Conservation (phyloP, 2,113 vertebrate genomes). For the Oreochromis aureus region DNA sequence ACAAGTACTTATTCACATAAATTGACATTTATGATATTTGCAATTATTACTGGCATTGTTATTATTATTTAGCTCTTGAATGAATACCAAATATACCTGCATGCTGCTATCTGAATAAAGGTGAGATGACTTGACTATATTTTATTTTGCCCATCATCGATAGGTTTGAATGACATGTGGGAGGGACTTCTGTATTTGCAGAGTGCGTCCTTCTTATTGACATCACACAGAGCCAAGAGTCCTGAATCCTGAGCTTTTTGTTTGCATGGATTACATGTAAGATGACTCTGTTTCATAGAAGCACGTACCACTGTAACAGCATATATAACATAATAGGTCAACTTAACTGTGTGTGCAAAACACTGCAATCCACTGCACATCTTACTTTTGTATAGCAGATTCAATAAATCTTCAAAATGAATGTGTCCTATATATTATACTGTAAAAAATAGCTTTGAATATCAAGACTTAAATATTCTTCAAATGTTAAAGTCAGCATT, state of each 20-base stretch:
- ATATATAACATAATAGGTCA: neutral
- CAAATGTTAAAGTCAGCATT: neutral
- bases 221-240: neutral
- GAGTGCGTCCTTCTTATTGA: neutral
- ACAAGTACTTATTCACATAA: neutral
- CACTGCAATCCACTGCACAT: neutral
- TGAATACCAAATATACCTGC: neutral
- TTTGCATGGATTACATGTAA: neutral
- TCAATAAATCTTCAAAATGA: neutral
- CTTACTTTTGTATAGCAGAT: neutral
- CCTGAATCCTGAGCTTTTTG: neutral
- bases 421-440: neutral
- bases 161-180: neutral
- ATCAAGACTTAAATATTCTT: neutral
- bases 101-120: neutral
- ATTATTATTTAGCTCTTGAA: neutral
- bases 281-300: neutral
- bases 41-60: neutral
- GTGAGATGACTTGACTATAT: neutral
- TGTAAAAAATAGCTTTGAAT: neutral
- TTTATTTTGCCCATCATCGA: neutral
- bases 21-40: neutral
- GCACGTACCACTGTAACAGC: neutral
- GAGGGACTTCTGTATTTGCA: neutral
- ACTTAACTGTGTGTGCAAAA: neutral